Evolutionary conservation across 2,797 vertebrate genomes (phyloP).

Genomic region (Pristis pectinata): DNA sequence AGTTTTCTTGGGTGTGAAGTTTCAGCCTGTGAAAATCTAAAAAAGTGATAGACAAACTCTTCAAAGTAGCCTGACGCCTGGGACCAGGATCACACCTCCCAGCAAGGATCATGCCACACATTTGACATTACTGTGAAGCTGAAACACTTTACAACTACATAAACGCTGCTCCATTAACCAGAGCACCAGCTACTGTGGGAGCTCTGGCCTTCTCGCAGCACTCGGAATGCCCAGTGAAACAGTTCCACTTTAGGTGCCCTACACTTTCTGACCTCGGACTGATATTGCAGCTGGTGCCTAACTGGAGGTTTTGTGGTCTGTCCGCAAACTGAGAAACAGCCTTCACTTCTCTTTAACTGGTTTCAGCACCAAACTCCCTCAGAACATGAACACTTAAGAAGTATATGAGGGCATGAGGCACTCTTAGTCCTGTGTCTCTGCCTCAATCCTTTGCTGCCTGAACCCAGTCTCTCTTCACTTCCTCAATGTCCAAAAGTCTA

Average conservation of each 20-base stretch:
- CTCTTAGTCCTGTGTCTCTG: too few relatives aligned
- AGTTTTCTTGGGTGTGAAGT: background rate
- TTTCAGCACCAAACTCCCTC: background rate
- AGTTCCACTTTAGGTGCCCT: background rate
- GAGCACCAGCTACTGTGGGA: background rate
- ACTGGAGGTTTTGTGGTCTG: background rate
- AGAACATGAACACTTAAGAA: too few relatives aligned
- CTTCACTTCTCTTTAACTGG: background rate
- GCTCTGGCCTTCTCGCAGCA: background rate
- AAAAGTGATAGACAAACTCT: background rate
- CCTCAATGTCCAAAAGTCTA: too few relatives aligned
- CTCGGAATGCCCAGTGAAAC: background rate
- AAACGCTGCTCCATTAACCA: background rate
- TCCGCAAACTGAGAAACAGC: too few relatives aligned
- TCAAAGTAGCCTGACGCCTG: background rate
- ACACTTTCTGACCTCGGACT: background rate
- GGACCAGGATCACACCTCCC: background rate
- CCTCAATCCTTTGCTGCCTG: too few relatives aligned
- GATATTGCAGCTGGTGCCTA: background rate
- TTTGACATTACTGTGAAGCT: background rate
- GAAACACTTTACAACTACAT: conserved; percentile 7
- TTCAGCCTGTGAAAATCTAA: background rate
- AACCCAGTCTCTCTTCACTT: too few relatives aligned
- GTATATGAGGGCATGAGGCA: too few relatives aligned
- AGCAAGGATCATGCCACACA: background rate